phyloP scores from a whole-genome alignment of 2,888 invertebrate species.

The Chrysina gloriosa region DNA sequence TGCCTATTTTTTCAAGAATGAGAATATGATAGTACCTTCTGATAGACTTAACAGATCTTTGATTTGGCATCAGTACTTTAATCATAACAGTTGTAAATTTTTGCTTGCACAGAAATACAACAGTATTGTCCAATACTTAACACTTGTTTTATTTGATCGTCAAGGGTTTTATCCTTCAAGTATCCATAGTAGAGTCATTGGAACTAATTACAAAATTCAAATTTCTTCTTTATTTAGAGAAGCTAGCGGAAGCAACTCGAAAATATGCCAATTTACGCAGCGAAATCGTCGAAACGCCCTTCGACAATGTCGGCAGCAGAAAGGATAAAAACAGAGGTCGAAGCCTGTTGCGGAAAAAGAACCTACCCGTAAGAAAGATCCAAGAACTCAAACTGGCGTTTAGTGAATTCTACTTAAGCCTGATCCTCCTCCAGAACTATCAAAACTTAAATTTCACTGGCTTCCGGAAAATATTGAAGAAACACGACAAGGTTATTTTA shows the following conservation, averaged over 20 bases:
- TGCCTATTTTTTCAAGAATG: too few relatives aligned
- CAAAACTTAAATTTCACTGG: slow-evolving; percentile 99
- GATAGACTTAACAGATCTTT: too few relatives aligned
- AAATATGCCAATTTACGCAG: slow-evolving; percentile 92
- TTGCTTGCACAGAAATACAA: too few relatives aligned
- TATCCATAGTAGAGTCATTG: too few relatives aligned
- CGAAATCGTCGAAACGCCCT: slow-evolving; percentile 74
- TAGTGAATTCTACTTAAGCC: slow-evolving; percentile 97
- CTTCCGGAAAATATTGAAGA: slow-evolving; percentile 98
- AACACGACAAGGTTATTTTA: slow-evolving; percentile 91
- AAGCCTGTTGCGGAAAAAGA: slow-evolving; percentile 62
- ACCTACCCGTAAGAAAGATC: slow-evolving; percentile 79
- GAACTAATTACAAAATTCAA: neutral
- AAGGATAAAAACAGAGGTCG: slow-evolving; percentile 55
- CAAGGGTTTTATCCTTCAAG: too few relatives aligned
- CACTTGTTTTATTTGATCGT: too few relatives aligned
- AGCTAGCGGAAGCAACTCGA: slow-evolving; percentile 96
- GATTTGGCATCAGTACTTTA: too few relatives aligned
- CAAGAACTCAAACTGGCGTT: slow-evolving; percentile 97
- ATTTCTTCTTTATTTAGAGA: slow-evolving; percentile 80
- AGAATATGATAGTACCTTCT: too few relatives aligned
- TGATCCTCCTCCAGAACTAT: slow-evolving; percentile 97
- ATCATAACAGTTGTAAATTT: too few relatives aligned
- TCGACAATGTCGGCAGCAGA: slow-evolving; percentile 60
- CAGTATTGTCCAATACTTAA: too few relatives aligned